Evolutionary conservation across 92 coral and sea anemone genomes (phyloP), one percentile per base, ranked within the genome.

Genomic region (Zoanthus sansibaricus): DNA sequence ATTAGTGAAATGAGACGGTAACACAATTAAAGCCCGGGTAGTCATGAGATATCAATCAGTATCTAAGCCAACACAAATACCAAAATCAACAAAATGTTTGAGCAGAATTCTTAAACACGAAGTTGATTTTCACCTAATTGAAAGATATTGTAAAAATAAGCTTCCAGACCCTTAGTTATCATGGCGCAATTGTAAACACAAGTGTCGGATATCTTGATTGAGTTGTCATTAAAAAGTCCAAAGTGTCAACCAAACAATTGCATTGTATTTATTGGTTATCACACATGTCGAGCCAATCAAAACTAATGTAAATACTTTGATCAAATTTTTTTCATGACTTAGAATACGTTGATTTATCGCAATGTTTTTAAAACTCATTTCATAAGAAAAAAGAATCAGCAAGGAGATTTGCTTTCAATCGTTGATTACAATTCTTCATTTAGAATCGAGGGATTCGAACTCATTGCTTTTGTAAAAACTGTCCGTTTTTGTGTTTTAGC

Each of bases 1-100:
- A 76, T 76, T 76, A 76, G 68, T 13, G 66, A 75, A 51, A 25
- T 75, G 42, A 49, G 59, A 61, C 18, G 61, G 48, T 76, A 51
- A 76, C 37, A 1, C 64, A 76, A 54, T 76, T 76, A 76, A 13
- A 25, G 21, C 64, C 74, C 69, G 31, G 15, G 31, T 44, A 9
- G 30, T 8, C 10, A 1, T 14, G 16, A 6, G 74, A 69, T 69
- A 30, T 9, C 45, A 33, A 30, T 30, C 45, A 33, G 16, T 13
- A 69, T 69, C 10, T 69, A 30, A 9, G 17, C 42, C 13, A 2
- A 11, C 17, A 17, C 73, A 9, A 13, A 25, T 30, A 7, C 73
- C 3, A 69, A 69, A 31, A 30, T 44, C 10, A 69, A 62, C 69
- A 62, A 62, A 62, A 62, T 62, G 9, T 62, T 16, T 62, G 32